A percentile compares a stretch with the other conserved stretches of the same genome.
Evolutionary conservation across 2,888 invertebrate genomes (phyloP).

Genomic region (Desoria tigrina): DNA sequence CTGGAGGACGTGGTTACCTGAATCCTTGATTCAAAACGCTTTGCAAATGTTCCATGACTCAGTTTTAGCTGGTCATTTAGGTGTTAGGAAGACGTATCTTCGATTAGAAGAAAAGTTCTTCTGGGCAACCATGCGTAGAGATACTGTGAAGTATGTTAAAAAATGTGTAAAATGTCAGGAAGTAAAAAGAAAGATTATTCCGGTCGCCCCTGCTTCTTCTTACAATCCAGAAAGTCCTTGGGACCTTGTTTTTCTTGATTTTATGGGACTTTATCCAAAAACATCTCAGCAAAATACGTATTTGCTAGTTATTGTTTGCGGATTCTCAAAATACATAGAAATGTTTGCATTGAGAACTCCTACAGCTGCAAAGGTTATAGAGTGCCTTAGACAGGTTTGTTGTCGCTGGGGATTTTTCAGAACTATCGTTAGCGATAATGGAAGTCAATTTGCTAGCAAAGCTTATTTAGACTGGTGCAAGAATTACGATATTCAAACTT

Average conservation of each 20-base stretch:
- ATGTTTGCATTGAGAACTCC: conserved; percentile 24
- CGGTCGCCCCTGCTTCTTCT: conserved; percentile 10
- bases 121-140: conserved; percentile 34
- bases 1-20: conserved; percentile 34
- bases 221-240: conserved; percentile 19
- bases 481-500: conserved; percentile 17
- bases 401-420: conserved; percentile 27
- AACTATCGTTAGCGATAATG: conserved; percentile 29
- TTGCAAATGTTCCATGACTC: conserved; percentile 27
- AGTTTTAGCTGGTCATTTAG: conserved; percentile 34
- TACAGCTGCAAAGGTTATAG: conserved; percentile 13
- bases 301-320: conserved; percentile 26
- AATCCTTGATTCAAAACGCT: conserved; percentile 10
- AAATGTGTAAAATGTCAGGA: conserved; percentile 33
- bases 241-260: conserved; percentile 25
- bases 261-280: conserved; percentile 40
- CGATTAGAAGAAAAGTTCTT: conserved; percentile 32
- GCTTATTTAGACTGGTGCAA: conserved; percentile 23
- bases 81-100: conserved; percentile 32
- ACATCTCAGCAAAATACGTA: conserved; percentile 18
- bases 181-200: conserved; percentile 21
- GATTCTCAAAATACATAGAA: conserved; percentile 33
- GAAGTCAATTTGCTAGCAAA: conserved; percentile 25
- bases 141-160: conserved; percentile 25
- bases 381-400: conserved; percentile 23